Base-by-base conservation (phyloP, 2,113 vertebrate species). In the Labeo rohita region DNA sequence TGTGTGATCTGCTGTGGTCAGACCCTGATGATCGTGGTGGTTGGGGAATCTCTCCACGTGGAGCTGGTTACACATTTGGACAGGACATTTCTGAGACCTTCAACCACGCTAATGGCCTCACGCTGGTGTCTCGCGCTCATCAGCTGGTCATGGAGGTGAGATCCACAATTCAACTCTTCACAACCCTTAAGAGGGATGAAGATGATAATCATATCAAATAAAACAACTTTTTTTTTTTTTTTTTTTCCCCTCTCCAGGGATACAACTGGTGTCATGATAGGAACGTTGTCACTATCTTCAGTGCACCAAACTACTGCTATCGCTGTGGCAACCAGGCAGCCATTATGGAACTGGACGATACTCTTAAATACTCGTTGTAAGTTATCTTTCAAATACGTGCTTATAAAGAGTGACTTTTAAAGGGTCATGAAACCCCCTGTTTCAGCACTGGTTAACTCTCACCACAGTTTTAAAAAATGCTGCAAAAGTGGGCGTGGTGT, bases 301-400 rank as follows among this genome's bases (percentile, higher is more conserved):
- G 97, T 94, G 97, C 97, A 93, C 97, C 97, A 91, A 97, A 97
- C 90, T 97, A 97, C 94, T 97, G 96, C 90, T 97, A 97, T 91
- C 96, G 97, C 88, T 97, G 97, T 94, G 97, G 97, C 89, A 97
- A 97, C 92, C 97, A 97, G 92, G 97, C 97, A 93, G 96, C 97
- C 89, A 97, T 97, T 88, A 97, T 97, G 97, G 97, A 97, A 95
- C 96, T 97, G 91, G 97, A 97, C 83, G 97, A 97, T 92, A 97
- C 97, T 91, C 94, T 97, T 92, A 97, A 97, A 95, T 97, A 97
- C 87, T 97, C 97, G 89, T 97, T 97, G 96, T 97, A 96, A 97
- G 97, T 97, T 52, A 72, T 73, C n/a, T 39, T 84, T 36, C 28
- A 43, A 43, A 83, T 36, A 43, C 34, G 47, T 12, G 5, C 50